Conservation (phyloP, 2,888 invertebrate species). For the Drosophila nr. perissopoda region DNA sequence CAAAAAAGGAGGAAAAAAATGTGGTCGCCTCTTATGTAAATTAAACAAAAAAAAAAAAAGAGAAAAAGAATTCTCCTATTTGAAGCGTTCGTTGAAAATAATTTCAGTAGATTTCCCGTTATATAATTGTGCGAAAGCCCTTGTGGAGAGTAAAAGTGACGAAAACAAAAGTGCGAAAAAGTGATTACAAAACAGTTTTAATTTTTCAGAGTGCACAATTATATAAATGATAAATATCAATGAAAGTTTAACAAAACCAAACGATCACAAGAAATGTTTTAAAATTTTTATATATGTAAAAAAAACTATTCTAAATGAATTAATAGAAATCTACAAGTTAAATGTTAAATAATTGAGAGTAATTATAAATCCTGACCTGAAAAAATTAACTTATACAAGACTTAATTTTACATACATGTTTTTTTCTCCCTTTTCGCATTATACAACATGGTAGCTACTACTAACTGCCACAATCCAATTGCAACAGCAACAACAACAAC, state of each 20-base stretch:
- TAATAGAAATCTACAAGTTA: not conserved
- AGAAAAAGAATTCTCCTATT: slow-evolving; percentile 1
- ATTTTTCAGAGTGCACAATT: slow-evolving; percentile 2
- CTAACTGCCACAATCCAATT: not conserved
- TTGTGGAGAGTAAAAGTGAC: slow-evolving; percentile 52
- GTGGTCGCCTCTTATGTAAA: slow-evolving; percentile 67
- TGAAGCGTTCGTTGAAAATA: not conserved
- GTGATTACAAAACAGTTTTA: slow-evolving; percentile 64
- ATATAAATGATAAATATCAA: not conserved
- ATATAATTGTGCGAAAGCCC: slow-evolving; percentile 55
- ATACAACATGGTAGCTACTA: slow-evolving; percentile 32
- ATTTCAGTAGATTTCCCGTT: slow-evolving; percentile 32
- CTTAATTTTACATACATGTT: not conserved
- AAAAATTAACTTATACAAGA: not conserved
- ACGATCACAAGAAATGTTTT: not conserved
- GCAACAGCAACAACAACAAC: slow-evolving; percentile 4
- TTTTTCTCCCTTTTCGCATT: slow-evolving; percentile 11
- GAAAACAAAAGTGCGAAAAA: slow-evolving; percentile 54
- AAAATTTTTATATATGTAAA: not conserved
- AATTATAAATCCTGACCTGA: not conserved
- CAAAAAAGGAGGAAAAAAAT: slow-evolving; percentile 9
- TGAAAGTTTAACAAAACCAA: not conserved
- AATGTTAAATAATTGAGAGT: not conserved
- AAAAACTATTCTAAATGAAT: not conserved
- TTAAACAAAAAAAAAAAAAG: slow-evolving; percentile 32